phyloP scores from a whole-genome alignment of 2,888 invertebrate species.

The Rhamphomyia laevipes region DNA sequence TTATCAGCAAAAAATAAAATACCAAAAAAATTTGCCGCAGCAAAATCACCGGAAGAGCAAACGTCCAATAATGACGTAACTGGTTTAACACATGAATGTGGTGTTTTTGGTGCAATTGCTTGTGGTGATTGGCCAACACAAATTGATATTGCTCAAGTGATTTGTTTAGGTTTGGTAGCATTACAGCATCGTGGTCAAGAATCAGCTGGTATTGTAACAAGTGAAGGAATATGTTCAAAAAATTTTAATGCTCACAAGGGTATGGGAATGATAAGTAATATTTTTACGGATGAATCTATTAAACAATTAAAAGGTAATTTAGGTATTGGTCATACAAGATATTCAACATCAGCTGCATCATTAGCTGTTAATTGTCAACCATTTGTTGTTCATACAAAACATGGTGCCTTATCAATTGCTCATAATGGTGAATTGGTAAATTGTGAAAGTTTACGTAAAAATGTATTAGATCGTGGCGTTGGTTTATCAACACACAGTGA shows the following conservation, averaged over 20 bases:
- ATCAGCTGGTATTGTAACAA: conserved; percentile 94
- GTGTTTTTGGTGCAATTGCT: conserved; percentile 92
- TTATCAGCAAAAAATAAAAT: too few relatives aligned
- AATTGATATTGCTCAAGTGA: conserved; percentile 79
- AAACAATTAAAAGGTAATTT: conserved; percentile 77
- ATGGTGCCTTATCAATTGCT: conserved; percentile 88
- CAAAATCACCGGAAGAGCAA: too few relatives aligned
- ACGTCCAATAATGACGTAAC: too few relatives aligned
- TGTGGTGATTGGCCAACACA: conserved; percentile 85
- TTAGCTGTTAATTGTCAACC: conserved; percentile 96
- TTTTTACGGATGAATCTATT: conserved; percentile 85
- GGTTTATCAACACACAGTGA: conserved; percentile 94
- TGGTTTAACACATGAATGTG: conserved; percentile 83
- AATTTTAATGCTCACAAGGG: conserved; percentile 80
- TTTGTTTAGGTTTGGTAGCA: conserved; percentile 84
- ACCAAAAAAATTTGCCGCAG: too few relatives aligned
- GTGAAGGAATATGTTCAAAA: conserved; percentile 69
- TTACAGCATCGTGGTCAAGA: conserved; percentile 96
- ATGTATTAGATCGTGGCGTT: conserved; percentile 85
- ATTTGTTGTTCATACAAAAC: conserved; percentile 93
- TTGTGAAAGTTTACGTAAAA: conserved; percentile 74
- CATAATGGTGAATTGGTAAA: conserved; percentile 98
- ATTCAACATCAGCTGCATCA: conserved; percentile 92
- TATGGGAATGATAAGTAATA: conserved; percentile 90
- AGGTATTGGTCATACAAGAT: conserved; percentile 94